phyloP scores from a whole-genome alignment of 2,113 vertebrate species.

The Bucco capensis region DNA sequence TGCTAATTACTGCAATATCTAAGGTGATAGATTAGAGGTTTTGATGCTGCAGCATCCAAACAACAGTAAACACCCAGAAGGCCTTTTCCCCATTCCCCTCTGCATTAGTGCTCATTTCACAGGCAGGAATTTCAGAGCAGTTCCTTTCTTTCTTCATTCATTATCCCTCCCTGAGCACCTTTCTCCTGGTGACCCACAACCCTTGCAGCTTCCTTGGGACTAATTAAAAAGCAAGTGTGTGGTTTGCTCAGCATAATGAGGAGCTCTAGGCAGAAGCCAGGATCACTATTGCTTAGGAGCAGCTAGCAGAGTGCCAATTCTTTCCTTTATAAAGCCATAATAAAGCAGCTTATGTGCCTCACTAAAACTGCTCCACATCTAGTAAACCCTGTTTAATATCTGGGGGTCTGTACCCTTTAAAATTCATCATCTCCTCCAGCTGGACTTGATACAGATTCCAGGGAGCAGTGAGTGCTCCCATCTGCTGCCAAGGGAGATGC shows the following conservation, averaged over 20 bases:
- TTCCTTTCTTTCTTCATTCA: neutral
- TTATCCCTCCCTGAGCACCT: neutral
- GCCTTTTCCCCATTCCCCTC: neutral
- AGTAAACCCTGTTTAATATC: neutral
- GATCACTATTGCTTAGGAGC: neutral
- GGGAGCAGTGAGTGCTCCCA: neutral
- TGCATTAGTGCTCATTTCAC: neutral
- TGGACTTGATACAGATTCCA: neutral
- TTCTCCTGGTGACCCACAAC: neutral
- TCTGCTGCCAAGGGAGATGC: neutral
- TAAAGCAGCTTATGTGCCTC: neutral
- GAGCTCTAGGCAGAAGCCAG: neutral
- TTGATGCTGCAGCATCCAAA: neutral
- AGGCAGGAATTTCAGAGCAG: neutral
- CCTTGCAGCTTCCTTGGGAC: neutral
- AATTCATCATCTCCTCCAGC: conserved; percentile 2
- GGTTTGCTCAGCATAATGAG: neutral
- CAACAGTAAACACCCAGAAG: neutral
- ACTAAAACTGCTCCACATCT: neutral
- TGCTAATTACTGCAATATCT: neutral
- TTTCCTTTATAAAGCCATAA: neutral
- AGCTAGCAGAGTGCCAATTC: neutral
- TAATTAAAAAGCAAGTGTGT: neutral
- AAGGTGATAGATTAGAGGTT: neutral
- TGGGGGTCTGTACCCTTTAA: neutral